A percentile compares a stretch with the other conserved stretches of the same genome.
Evolutionary conservation across 2,797 vertebrate genomes (phyloP).

Genomic region (Harpagifer antarcticus): DNA sequence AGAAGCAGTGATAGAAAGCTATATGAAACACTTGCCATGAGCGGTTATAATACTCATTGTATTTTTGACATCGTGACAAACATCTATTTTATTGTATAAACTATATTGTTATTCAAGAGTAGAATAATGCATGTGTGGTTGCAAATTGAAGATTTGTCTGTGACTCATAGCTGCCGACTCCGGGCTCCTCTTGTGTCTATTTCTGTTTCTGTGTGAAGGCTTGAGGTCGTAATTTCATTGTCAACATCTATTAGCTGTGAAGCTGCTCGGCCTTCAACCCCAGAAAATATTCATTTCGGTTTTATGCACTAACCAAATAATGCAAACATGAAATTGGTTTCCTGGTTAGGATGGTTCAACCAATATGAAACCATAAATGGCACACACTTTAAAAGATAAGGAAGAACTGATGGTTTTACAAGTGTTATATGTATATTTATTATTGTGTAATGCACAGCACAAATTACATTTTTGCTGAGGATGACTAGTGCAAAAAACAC

Average conservation of each 20-base stretch:
- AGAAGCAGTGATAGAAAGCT: not conserved
- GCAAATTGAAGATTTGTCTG: conserved; percentile 35
- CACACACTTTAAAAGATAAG: not conserved
- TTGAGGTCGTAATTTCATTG: conserved; percentile 63
- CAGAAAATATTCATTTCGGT: conserved; percentile 29
- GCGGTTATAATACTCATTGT: conserved; percentile 1
- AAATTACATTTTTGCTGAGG: not conserved
- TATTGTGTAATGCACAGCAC: not conserved
- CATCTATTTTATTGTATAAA: not conserved
- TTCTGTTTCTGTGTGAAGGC: conserved; percentile 56
- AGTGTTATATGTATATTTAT: no score
- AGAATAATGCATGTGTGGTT: conserved; percentile 46
- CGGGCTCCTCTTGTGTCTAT: conserved; percentile 43
- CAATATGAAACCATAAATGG: conserved; percentile 43
- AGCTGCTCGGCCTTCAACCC: conserved; percentile 60
- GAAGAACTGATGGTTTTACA: not conserved
- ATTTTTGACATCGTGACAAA: not conserved
- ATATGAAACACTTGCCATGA: not conserved
- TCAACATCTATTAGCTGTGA: conserved; percentile 65
- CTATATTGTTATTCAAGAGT: not conserved
- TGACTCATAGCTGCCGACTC: conserved; percentile 63
- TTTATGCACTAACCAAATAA: conserved; percentile 16
- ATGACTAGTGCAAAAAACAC: conserved; percentile 1
- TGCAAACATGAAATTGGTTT: conserved; percentile 32
- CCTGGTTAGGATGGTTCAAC: conserved; percentile 38